Evolutionary conservation across 2,888 invertebrate genomes (phyloP), one percentile per base, ranked within the genome.

Genomic region (Dastarcus helophoroides): DNA sequence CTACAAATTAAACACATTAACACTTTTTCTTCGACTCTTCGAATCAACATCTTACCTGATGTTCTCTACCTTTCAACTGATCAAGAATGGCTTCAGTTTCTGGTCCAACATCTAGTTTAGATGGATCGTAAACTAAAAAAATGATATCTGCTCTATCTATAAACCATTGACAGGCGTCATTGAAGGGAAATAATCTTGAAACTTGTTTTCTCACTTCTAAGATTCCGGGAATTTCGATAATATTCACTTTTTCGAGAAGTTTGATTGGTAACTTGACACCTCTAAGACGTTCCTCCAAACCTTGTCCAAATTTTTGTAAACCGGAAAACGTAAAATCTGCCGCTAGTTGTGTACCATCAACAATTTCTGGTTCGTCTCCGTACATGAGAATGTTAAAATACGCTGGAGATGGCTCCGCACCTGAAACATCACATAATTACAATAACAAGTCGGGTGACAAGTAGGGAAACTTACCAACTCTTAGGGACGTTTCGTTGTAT

Each of bases 91-190:
- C 88, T 67, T 93, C 90, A 32, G 93, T 85, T 65, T 93, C 91
- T 39, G 86, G 85, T 32, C 93, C 93, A 39, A 91, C 90, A 58
- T 94, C 93, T 47, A 94, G 71, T 65, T 93, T 93, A 17, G 89
- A 83, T 37, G 93, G 91, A 65, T 94, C 94, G 59, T 93, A 93
- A 16, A 93, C 84, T 33, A 94, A 71, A 66, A 93, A 90, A 56
- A 94, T 91, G 46, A 93, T 84, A 58, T 93, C 91, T 13, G 93
- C 91, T 38, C 91, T 75, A 63, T 93, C 91, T 52, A 93, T 91
- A 65, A 94, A 93, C 93, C 93, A 94, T 61, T 91, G 90, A 56
- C 90, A 90, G 27, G 90, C 93, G 56, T 93, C 91, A 56, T 91
- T 91, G 65, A 91, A 91, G 31, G 93, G 90, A 55, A 93, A 93